Evolutionary conservation across 2,113 vertebrate genomes (phyloP).

Genomic region (Amazona guildingii): DNA sequence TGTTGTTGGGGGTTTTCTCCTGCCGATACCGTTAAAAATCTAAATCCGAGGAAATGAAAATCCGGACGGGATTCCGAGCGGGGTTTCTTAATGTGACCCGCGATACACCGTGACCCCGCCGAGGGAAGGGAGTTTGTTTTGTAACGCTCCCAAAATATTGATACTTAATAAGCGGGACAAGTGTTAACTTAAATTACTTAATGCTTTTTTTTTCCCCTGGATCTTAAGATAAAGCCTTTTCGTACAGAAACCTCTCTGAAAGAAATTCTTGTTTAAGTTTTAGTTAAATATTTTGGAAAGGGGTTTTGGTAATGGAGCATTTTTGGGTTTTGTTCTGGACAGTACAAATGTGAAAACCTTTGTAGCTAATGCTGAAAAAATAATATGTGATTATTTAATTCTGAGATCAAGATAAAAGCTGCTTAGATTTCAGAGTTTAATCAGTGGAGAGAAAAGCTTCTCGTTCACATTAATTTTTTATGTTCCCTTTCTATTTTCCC

Average conservation of each 20-base stretch:
- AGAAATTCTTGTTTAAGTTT: not conserved
- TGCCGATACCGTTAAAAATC: not conserved
- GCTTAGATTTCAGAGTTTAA: conserved; percentile 36
- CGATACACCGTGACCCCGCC: not conserved
- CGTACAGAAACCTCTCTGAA: not conserved
- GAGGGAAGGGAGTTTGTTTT: not conserved
- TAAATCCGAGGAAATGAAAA: conserved; percentile 17
- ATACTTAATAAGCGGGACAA: not conserved
- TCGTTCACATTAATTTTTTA: conserved; percentile 27
- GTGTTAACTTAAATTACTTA: not conserved
- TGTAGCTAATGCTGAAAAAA: conserved; percentile 39
- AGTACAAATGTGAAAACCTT: conserved; percentile 3
- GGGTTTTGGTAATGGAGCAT: not conserved
- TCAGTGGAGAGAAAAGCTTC: not conserved
- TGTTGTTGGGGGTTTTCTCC: not conserved
- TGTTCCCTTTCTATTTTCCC: not conserved
- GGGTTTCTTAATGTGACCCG: not conserved
- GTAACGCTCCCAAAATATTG: conserved; percentile 11
- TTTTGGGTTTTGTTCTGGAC: not conserved
- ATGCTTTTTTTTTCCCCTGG: not conserved
- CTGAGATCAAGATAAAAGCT: conserved; percentile 61
- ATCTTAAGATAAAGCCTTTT: conserved; percentile 13
- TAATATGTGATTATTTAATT: conserved; percentile 56
- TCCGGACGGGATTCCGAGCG: not conserved
- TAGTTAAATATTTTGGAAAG: conserved; percentile 16